Percentiles rank a stretch among this genome's conserved stretches.
Conservation (phyloP, 2,888 invertebrate species). For the Ennomos fuscantarius region DNA sequence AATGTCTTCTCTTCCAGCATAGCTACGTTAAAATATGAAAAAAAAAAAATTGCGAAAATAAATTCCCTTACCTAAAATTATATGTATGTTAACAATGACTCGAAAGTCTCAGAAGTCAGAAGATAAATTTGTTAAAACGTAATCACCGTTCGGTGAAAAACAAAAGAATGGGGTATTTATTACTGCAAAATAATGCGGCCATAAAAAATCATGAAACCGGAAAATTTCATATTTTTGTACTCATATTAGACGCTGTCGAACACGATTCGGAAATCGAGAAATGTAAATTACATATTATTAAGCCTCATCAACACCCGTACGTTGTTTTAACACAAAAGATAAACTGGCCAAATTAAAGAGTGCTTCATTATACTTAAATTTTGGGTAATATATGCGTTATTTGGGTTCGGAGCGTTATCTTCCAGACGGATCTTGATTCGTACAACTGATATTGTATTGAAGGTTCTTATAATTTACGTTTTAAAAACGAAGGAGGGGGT, state of each 20-base stretch:
- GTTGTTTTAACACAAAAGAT: slow-evolving; percentile 82
- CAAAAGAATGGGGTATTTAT: slow-evolving; percentile 57
- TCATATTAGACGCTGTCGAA: slow-evolving; percentile 74
- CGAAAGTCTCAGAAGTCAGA: slow-evolving; percentile 14
- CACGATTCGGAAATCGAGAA: slow-evolving; percentile 77
- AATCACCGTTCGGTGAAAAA: slow-evolving; percentile 43
- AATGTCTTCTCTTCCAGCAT: no score
- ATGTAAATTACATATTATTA: slow-evolving; percentile 82
- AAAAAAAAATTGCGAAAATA: no score
- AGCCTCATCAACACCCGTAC: slow-evolving; percentile 78
- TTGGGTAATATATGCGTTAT: slow-evolving; percentile 76
- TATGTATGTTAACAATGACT: background rate
- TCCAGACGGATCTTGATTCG: slow-evolving; percentile 65
- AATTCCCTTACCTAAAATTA: no score
- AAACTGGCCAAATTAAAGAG: slow-evolving; percentile 80
- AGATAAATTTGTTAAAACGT: slow-evolving; percentile 21
- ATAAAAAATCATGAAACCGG: slow-evolving; percentile 71
- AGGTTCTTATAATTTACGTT: slow-evolving; percentile 36
- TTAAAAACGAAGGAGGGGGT: slow-evolving; percentile 25
- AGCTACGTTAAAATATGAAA: no score
- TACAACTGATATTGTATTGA: slow-evolving; percentile 60
- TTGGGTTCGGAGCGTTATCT: slow-evolving; percentile 72
- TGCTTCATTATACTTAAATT: slow-evolving; percentile 77
- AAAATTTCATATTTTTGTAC: slow-evolving; percentile 66
- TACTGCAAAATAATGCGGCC: slow-evolving; percentile 56